Evolutionary conservation across 1,140 invertebrate species (phyloP).

Genomic region (Prorops nasuta): DNA sequence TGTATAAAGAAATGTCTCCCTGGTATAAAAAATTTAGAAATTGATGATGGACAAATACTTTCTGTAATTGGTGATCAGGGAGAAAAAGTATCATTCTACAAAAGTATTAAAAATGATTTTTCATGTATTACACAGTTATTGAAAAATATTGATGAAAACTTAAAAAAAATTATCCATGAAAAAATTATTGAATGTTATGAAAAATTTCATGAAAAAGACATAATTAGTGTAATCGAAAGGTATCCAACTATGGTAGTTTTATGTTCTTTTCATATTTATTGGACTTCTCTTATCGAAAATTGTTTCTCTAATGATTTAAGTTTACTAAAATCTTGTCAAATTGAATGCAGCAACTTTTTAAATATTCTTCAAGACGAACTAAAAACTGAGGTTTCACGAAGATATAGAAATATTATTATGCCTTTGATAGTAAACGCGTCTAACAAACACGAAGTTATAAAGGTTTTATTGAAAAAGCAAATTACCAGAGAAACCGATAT

Average conservation of each 20-base stretch:
- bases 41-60: constrained; percentile 51
- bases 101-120: constrained; percentile 51
- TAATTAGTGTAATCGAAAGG: constrained; percentile 19
- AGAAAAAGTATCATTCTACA: constrained; percentile 58
- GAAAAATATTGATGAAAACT: no score
- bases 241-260: constrained; percentile 59
- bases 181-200: constrained; percentile 15
- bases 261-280: constrained; percentile 63
- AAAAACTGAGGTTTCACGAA: constrained; percentile 56
- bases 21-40: constrained; percentile 40
- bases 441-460: constrained; percentile 63
- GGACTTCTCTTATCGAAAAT: constrained; percentile 62
- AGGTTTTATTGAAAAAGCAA: constrained; percentile 56
- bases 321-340: constrained; percentile 17
- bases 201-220: constrained; percentile 10
- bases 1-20: constrained; percentile 68
- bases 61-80: constrained; percentile 63
- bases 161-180: constrained; percentile 20
- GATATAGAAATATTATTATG: constrained; percentile 58
- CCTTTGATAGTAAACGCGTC: constrained; percentile 63
- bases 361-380: constrained; percentile 30
- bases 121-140: constrained; percentile 48
- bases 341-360: constrained; percentile 14
- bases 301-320: constrained; percentile 36
- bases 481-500: constrained; percentile 67